Evolutionary conservation across 2,113 vertebrate species (phyloP), one percentile per base, ranked within the genome.

Genomic region (Litocranius walleri): DNA sequence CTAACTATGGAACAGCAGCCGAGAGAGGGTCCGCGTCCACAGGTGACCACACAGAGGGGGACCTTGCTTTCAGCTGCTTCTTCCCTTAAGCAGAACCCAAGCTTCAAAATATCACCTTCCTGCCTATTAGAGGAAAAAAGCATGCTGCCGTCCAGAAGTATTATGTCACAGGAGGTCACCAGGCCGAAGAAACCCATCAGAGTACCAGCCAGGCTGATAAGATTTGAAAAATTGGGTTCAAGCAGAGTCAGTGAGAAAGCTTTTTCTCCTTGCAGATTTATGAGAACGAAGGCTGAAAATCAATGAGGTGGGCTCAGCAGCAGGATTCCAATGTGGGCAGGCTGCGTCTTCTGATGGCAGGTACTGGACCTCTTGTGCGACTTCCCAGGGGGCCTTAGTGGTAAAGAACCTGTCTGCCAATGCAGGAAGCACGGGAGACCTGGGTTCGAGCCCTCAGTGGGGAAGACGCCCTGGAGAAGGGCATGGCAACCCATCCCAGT

Each of bases 271-370:
- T 11, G 80, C 4, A 78, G 91, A 90, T 4, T 57, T 17, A 83
- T 14, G 27, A 88, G 85, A 27, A 59, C 0, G 1, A 40, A 95
- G 64, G 19, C 10, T 27, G 74, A 40, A 90, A 90, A 59, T 61
- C 89, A 85, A 77, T 3, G 45, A 87, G 48, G 61, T 3, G 29
- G 33, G 5, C 19, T 27, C 2, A 0, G n/a, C 0, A 3, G 74
- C 36, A 48, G 9, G 89, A 94, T 62, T 25, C 57, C 85, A 80
- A 54, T 7, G 8, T 0, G 0, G 15, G 61, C 4, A 5, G n/a
- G n/a, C 11, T 0, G 13, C 62, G 30, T 16, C 0, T 7, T 3
- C 3, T 14, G 7, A 52, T 0, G 2, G 6, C 25, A 50, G 59
- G 30, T 40, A 6, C 16, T 2, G 15, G 16, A 14, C 64, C 5